These are phyloP conservation scores for Hybos culiciformis DNA, from an alignment of 2,888 invertebrate genomes.

Conservation along the genomic window DNA sequence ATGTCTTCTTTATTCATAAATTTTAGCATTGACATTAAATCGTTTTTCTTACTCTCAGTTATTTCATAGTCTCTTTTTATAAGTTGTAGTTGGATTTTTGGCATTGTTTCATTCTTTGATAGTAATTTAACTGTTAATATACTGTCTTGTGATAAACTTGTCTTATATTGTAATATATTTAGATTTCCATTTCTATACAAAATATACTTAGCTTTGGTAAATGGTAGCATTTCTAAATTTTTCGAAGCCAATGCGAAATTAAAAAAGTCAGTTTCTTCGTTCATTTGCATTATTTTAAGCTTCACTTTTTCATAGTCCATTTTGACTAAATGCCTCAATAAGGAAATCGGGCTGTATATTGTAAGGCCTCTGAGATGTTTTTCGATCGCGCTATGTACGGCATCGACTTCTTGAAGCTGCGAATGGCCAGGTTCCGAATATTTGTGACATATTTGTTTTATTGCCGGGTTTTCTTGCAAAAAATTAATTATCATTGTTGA, in stretches of 20 bases:
- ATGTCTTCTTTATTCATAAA: too few species aligned
- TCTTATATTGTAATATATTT: too few species aligned
- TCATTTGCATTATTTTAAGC: not conserved
- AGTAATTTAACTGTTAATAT: too few species aligned
- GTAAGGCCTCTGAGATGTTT: not conserved
- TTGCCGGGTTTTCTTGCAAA: not conserved
- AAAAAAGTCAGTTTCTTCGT: not conserved
- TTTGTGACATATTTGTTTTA: not conserved
- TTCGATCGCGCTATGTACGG: slow-evolving; percentile 1
- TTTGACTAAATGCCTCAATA: not conserved
- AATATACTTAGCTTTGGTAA: not conserved
- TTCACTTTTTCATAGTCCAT: not conserved
- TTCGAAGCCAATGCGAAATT: not conserved
- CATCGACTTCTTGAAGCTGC: slow-evolving; percentile 1
- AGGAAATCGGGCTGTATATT: not conserved
- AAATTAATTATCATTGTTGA: not conserved
- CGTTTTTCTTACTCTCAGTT: too few species aligned
- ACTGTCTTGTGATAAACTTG: too few species aligned
- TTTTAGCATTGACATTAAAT: too few species aligned
- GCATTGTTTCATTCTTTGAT: too few species aligned
- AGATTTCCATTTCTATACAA: too few species aligned
- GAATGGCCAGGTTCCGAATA: slow-evolving; percentile 1
- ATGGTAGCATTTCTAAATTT: not conserved
- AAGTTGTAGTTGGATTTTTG: too few species aligned
- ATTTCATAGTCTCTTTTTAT: too few species aligned